Evolutionary conservation across 2,888 invertebrate genomes (phyloP).

Genomic region (Dorcus parallelipipedus): DNA sequence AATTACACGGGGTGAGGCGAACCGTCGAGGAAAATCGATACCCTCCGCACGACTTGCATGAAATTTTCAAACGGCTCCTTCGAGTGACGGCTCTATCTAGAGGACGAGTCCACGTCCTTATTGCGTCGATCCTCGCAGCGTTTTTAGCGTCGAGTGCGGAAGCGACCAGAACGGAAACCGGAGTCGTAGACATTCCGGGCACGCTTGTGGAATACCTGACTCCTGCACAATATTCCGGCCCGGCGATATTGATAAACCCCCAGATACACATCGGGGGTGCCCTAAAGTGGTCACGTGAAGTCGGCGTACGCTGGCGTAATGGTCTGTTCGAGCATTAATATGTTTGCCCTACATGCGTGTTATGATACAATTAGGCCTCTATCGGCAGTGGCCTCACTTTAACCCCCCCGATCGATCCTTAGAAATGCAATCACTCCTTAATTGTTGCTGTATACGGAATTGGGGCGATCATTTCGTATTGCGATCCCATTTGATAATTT

Average conservation of each 20-base stretch:
- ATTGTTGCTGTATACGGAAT: no score
- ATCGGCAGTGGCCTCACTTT: slow-evolving; percentile 19
- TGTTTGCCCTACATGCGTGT: slow-evolving; percentile 21
- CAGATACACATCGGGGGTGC: slow-evolving; percentile 5
- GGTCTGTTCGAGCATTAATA: slow-evolving; percentile 17
- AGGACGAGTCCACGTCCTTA: neutral
- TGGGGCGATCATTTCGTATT: no score
- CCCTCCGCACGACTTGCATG: no score
- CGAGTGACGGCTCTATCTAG: no score
- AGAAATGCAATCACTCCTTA: slow-evolving; percentile 3
- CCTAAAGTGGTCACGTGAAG: slow-evolving; percentile 15
- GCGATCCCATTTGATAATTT: no score
- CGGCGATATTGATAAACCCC: slow-evolving; percentile 23
- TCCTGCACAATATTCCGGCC: slow-evolving; percentile 17
- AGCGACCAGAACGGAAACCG: slow-evolving; percentile 13
- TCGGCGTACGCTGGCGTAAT: slow-evolving; percentile 7
- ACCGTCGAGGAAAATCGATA: no score
- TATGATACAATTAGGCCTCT: slow-evolving; percentile 21
- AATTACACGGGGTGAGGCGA: no score
- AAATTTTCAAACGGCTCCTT: no score
- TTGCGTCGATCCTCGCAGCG: slow-evolving; percentile 1
- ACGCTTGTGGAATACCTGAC: slow-evolving; percentile 19
- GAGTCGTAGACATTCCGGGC: slow-evolving; percentile 18
- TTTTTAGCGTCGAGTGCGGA: slow-evolving; percentile 7
- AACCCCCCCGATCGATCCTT: slow-evolving; percentile 13